Evolutionary conservation across 92 coral and sea anemone genomes (phyloP).

Genomic region (Porites rus): DNA sequence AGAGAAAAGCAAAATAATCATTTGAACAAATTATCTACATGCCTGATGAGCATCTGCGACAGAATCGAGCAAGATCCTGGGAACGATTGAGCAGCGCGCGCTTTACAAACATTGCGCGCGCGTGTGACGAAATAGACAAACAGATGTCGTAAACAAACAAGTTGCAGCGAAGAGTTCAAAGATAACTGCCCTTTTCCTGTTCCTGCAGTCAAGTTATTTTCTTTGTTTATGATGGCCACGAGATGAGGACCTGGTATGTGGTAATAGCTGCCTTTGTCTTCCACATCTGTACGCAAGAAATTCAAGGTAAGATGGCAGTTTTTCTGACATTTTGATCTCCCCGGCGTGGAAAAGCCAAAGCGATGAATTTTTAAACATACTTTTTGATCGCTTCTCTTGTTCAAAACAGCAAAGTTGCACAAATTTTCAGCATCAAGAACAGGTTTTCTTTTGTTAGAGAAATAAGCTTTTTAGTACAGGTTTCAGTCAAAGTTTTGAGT

Average conservation of each 20-base stretch:
- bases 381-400: too few species aligned
- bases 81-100: slow-evolving; percentile 22
- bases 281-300: not conserved
- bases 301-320: not conserved
- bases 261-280: not conserved
- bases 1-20: too few species aligned
- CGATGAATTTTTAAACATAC: too few species aligned
- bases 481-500: too few species aligned
- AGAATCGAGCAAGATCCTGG: not conserved
- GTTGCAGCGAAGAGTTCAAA: not conserved
- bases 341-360: not conserved
- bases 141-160: slow-evolving; percentile 29
- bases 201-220: not conserved
- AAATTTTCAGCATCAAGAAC: too few species aligned
- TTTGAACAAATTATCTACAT: too few species aligned
- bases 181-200: slow-evolving; percentile 5
- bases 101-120: slow-evolving; percentile 22
- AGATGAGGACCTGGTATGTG: slow-evolving; percentile 6
- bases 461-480: too few species aligned
- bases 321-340: too few species aligned
- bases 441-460: too few species aligned
- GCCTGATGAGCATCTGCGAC: not conserved
- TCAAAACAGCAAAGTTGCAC: too few species aligned
- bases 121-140: slow-evolving; percentile 13
- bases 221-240: not conserved